A percentile compares a stretch with the other conserved stretches of the same genome.
Evolutionary conservation across 30 jellyfish, hydroid and myxozoan genomes (phyloP).

Genomic region (Cassiopea xamachana): DNA sequence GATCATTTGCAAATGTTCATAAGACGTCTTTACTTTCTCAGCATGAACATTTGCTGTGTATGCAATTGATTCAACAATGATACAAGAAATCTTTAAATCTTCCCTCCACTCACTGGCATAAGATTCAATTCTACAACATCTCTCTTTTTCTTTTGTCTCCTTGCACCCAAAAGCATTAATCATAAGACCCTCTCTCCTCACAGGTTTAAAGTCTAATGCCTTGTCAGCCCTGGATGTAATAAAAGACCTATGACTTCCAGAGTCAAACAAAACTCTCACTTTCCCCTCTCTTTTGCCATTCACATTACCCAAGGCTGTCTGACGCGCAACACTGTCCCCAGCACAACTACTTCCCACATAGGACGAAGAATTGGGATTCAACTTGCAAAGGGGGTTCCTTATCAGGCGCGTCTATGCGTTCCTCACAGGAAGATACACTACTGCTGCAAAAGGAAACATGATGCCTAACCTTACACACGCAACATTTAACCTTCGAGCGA

Average conservation of each 20-base stretch:
- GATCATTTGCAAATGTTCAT: not conserved
- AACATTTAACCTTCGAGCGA: conserved; percentile 9
- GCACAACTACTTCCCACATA: conserved; percentile 10
- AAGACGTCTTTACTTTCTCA: not conserved
- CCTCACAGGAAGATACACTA: not conserved
- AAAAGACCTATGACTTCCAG: not conserved
- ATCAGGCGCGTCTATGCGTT: not conserved
- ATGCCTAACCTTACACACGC: conserved; percentile 4
- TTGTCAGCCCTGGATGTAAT: not conserved
- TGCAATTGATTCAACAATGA: not conserved
- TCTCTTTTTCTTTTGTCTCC: not conserved
- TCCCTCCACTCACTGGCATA: not conserved
- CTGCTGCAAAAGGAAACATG: not conserved
- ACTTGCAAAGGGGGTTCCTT: too few species aligned
- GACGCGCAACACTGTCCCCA: conserved; percentile 2
- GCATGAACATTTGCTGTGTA: conserved; percentile 1
- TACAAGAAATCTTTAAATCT: not conserved
- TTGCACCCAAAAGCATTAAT: conserved; percentile 18
- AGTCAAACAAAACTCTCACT: too few species aligned
- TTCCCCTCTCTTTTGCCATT: not conserved
- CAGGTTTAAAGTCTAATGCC: not conserved
- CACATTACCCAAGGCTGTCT: conserved; percentile 15
- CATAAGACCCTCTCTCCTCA: conserved; percentile 1
- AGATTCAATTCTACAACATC: not conserved
- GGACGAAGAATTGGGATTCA: not conserved